Evolutionary conservation across 1,140 invertebrate genomes (phyloP).

Genomic region (Heliconius hewitsoni): DNA sequence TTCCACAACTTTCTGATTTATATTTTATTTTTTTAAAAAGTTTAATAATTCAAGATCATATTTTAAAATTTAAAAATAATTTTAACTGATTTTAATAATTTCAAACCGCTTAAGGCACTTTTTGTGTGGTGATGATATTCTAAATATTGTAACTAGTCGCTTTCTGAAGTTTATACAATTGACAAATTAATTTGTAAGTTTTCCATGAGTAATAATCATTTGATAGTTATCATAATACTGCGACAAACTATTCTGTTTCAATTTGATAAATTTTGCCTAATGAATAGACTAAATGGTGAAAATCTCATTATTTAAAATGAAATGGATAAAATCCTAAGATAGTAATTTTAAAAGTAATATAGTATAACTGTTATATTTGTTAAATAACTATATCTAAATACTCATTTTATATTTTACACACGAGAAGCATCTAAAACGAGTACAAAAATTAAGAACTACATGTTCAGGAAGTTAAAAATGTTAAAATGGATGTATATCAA

Average conservation of each 20-base stretch:
- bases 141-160: slow-evolving; percentile 9
- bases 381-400: slow-evolving; percentile 16
- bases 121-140: background rate
- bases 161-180: slow-evolving; percentile 4
- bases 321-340: background rate
- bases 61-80: background rate
- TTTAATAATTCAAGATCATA: background rate
- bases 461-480: background rate
- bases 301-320: background rate
- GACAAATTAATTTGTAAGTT: background rate
- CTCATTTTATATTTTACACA: slow-evolving; percentile 13
- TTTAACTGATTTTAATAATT: background rate
- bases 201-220: background rate
- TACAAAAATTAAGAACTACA: slow-evolving; percentile 23
- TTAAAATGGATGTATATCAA: slow-evolving; percentile 7
- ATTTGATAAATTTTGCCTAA: slow-evolving; percentile 4
- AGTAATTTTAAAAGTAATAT: background rate
- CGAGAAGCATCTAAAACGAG: slow-evolving; percentile 21
- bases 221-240: background rate
- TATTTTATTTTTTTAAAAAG: background rate
- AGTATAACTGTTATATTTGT: slow-evolving; percentile 14
- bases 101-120: background rate
- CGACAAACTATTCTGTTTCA: background rate
- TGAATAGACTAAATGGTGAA: background rate
- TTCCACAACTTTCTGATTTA: background rate